Base-by-base conservation (phyloP, 2,888 invertebrate genomes). In the Cepaea hortensis region DNA sequence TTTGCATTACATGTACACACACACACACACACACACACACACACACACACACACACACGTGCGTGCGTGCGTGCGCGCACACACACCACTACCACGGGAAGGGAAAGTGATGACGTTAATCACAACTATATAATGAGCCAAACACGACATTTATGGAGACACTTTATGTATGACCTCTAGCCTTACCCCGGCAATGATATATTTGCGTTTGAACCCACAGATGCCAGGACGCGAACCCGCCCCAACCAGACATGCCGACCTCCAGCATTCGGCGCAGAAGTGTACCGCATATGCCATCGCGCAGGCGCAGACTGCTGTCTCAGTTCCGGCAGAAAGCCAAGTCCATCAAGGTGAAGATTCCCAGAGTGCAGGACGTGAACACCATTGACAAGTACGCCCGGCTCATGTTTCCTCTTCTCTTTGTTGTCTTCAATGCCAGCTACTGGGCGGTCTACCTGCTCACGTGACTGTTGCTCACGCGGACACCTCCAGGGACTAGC, bases 371-470 rank as follows among this genome's bases (percentile, higher is more conserved):
- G 92, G 98, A 99, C 95, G 99, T 99, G 88, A 99, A 99, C 95
- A 96, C 98, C 90, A 99, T 99, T 93, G 99, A 99, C 95, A 98
- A 98, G 93, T 98, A 98, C 95, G 98, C 98, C 65, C 96, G 99
- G 91, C 96, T 99, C 92, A 96, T 98, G 89, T 99, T 99, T 95
- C 99, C 99, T 0, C 97, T 99, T 89, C 97, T 98, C 91, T 99
- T 99, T 95, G 96, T 98, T 93, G 95, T 98, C 90, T 99, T 99
- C 95, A 99, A 99, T 95, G 96, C 97, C 75, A 96, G 97, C 91
- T 99, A 99, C 95, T 99, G 98, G 98, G 96, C 97, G 91, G 98
- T 98, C 79, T 94, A 94, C 85, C 89, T 94, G 11, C 85, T 91
- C 18, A 91, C 88, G 70, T 89, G 61, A 82, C 15, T 5, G 68